These are phyloP conservation scores for Orthosia gothica DNA, from an alignment of 2,888 invertebrate species.

Conservation along the genomic window DNA sequence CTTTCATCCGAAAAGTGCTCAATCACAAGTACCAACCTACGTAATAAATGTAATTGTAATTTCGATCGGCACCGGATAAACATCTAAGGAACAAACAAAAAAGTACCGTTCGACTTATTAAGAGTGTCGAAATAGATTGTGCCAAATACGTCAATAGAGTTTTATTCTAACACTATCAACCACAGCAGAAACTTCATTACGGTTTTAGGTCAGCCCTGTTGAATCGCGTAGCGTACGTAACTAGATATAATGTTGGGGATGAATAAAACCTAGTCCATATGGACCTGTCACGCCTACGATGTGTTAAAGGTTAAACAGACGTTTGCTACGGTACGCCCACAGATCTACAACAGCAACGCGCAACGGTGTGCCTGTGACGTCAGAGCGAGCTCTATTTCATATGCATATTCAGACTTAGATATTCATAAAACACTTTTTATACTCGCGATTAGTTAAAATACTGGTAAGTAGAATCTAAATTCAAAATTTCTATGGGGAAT, in stretches of 20 bases:
- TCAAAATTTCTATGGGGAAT: too few species aligned
- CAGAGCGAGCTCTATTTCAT: background rate
- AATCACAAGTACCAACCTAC: background rate
- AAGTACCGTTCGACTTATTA: slow-evolving; percentile 21
- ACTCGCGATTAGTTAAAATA: too few species aligned
- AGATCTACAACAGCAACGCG: slow-evolving; percentile 3
- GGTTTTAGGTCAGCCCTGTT: slow-evolving; percentile 38
- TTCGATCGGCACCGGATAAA: slow-evolving; percentile 4
- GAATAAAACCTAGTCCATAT: slow-evolving; percentile 12
- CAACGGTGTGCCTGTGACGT: slow-evolving; percentile 35
- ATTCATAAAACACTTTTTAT: too few species aligned
- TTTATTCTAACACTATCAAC: slow-evolving; percentile 26
- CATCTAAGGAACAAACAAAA: slow-evolving; percentile 13
- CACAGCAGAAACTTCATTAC: slow-evolving; percentile 34
- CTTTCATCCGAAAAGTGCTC: background rate
- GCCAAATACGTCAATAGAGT: slow-evolving; percentile 42
- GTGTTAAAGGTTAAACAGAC: slow-evolving; percentile 33
- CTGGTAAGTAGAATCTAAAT: too few species aligned
- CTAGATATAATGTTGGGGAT: background rate
- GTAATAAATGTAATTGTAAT: slow-evolving; percentile 8
- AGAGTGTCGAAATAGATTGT: slow-evolving; percentile 24
- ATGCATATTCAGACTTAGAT: background rate
- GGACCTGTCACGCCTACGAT: slow-evolving; percentile 21
- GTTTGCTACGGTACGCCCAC: slow-evolving; percentile 37
- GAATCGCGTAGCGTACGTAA: slow-evolving; percentile 1